Base-by-base conservation (phyloP, 2,113 vertebrate genomes). In the Ellobius talpinus region DNA sequence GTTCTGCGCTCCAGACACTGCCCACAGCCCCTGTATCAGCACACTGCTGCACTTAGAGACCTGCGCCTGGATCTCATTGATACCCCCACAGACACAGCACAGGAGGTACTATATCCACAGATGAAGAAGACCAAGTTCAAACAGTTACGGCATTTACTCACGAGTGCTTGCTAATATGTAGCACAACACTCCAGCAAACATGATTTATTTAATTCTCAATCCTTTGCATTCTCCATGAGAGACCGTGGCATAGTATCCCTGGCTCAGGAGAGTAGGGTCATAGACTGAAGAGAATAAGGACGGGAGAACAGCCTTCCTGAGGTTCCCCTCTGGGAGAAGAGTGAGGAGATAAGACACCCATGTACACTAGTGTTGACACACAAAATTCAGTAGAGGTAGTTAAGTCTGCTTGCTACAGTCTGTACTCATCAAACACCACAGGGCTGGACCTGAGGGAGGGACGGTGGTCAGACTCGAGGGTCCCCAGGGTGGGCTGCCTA, bases 1-100 rank as follows among this genome's bases (percentile, higher is more conserved):
- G 0, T 8, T 3, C 29, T 50, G 7, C 33, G 24, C 0, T 24
- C n/a, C 9, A 14, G 0, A 4, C 5, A 33, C 19, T 0, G 0
- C 81, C 77, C 5, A 8, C 29, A 55, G 73, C 0, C 6, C 52
- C 50, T 26, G 10, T 9, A 0, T 16, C 3, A 26, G 21, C 29
- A 77, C 11, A 23, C 63, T 19, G 6, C 10, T 13, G 0, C 4
- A 5, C 29, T 10, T 4, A 45, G 12, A 16, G 42, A 55, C 58
- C 52, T 45, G 14, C 2, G 9, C 13, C 1, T 3, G 36, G 19
- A 52, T 2, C 4, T 58, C 65, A 65, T 45, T 87, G 58, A 31
- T 13, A 24, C 50, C 26, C 76, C n/a, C 1, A 19, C 21, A 33
- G 78, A 88, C 65, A 36, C 5, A 19, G 24, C 0, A 0, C 23